These are phyloP conservation scores for Diarsia mendica DNA, from an alignment of 2,888 invertebrate species.

Conservation along the genomic window DNA sequence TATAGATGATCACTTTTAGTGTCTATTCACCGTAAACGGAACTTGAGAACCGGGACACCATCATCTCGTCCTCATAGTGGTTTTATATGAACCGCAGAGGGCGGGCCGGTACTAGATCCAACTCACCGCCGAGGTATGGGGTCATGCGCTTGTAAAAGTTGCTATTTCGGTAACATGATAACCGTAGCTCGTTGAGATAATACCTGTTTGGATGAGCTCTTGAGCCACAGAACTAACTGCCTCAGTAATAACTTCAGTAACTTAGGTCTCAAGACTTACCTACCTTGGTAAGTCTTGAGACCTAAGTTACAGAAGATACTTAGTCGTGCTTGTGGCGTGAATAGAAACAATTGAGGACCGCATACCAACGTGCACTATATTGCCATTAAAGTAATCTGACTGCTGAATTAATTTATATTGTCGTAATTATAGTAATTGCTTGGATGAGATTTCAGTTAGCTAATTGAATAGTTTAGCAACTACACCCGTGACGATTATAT, in stretches of 20 bases:
- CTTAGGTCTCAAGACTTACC: too few species aligned
- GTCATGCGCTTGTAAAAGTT: constrained; percentile 66
- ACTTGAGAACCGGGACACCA: constrained; percentile 74
- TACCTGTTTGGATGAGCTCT: constrained; percentile 38
- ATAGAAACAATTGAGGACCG: constrained; percentile 30
- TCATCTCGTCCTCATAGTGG: constrained; percentile 74
- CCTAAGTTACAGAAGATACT: constrained; percentile 1
- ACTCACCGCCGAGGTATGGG: constrained; percentile 68
- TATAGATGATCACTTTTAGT: constrained; percentile 60
- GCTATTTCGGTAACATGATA: constrained; percentile 52
- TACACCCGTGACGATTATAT: not conserved
- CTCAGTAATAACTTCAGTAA: constrained; percentile 10
- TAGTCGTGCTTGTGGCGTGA: constrained; percentile 25
- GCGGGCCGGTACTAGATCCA: constrained; percentile 66
- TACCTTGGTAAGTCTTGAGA: not conserved
- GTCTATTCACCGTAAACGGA: constrained; percentile 72
- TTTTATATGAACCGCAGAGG: constrained; percentile 76
- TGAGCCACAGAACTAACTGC: constrained; percentile 24
- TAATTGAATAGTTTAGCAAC: not conserved
- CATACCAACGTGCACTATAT: constrained; percentile 19
- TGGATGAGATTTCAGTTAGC: not conserved
- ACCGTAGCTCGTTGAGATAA: constrained; percentile 29
- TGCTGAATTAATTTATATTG: constrained; percentile 16
- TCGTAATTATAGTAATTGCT: not conserved
- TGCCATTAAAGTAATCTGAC: constrained; percentile 18